Evolutionary conservation across 2,888 invertebrate species (phyloP), one percentile per base, ranked within the genome.

Genomic region (Dione vanillae): DNA sequence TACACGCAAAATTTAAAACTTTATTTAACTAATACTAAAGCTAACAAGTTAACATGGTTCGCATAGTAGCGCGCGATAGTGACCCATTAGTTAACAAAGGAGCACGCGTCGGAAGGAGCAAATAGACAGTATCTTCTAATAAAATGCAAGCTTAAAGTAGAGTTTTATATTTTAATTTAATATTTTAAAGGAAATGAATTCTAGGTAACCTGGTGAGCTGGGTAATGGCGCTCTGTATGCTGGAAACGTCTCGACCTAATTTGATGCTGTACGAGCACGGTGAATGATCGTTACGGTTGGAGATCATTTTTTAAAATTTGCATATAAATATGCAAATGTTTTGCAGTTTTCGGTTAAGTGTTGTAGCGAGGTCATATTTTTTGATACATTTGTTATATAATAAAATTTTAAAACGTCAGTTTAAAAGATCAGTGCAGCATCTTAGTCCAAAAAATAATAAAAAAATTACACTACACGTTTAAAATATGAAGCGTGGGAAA

Each of bases 241-340:
- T 61, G 56, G 67, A 52, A 67, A 61, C 67, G 73, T 73, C 70
- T 70, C 67, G 65, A 70, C 65, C 70, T 73, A 73, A 73, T 73
- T 73, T 61, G 73, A 70, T 65, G 54, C 61, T 47, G 67, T 65
- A 67, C 67, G 70, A 67, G 67, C 70, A 54, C 65, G 45, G 62
- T 64, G 41, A 70, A 67, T 59, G 70, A 65, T 69, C 69, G 64
- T 69, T 62, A 68, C 45, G 61, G 52, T 59, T 59, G 58, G 67
- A 64, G 70, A 58, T 70, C 37, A 67, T 67, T 70, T 66, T 69
- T 65, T 56, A 65, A n/a, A 19, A n/a, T 67, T 56, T 54, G 65
- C 56, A 65, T 58, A 58, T 49, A n/a, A n/a, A 65, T 11, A 12
- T 7, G 27, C 19, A 27, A 11, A 43, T 19, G 43, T 59, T 27